Conservation (phyloP, 2,888 invertebrate species). For the Cataglyphis albicans region DNA sequence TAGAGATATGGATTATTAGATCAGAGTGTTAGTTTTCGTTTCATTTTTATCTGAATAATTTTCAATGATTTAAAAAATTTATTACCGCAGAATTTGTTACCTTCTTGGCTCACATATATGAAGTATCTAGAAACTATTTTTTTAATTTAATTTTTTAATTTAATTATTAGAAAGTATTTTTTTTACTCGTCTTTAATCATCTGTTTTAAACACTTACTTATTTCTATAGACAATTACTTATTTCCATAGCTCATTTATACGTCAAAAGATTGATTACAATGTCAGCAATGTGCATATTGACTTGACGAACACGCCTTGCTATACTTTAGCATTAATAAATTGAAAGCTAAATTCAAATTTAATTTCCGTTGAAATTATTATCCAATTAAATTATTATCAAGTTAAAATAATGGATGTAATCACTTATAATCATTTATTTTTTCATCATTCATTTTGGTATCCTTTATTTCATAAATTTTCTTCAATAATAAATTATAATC, state of each 20-base stretch:
- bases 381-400: not conserved
- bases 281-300: not conserved
- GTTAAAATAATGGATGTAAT: not conserved
- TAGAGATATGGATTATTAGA: not conserved
- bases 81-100: too few relatives aligned
- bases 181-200: not conserved
- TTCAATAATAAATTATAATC: not conserved
- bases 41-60: not conserved
- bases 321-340: not conserved
- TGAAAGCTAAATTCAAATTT: constrained; percentile 7
- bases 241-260: not conserved
- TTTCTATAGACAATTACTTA: constrained; percentile 2
- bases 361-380: not conserved
- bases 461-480: constrained; percentile 8
- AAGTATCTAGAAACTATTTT: not conserved
- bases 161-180: not conserved
- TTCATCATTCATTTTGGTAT: not conserved
- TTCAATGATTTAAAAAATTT: not conserved
- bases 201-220: not conserved
- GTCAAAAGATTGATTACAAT: constrained; percentile 13
- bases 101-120: not conserved
- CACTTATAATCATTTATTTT: not conserved
- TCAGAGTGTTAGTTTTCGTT: not conserved
- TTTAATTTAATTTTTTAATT: too few relatives aligned
- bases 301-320: not conserved